These are phyloP conservation scores for Nasonia vitripennis DNA, from an alignment of 1,140 invertebrate genomes.

Conservation along the genomic window DNA sequence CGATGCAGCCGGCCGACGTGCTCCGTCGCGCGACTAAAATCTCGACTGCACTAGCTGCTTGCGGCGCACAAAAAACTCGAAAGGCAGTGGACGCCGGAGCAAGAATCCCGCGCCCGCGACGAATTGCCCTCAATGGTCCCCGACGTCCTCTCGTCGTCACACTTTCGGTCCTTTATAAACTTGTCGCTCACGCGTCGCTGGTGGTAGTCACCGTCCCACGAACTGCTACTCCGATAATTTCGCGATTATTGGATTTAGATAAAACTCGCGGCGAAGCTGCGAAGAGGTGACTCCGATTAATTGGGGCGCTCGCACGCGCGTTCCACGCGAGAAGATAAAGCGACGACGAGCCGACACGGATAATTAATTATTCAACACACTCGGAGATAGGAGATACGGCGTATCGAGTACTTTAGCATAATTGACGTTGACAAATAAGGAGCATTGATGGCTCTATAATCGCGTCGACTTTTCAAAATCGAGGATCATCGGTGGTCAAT, in stretches of 20 bases:
- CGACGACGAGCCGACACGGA: neutral
- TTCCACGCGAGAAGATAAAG: neutral
- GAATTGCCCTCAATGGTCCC: constrained; percentile 33
- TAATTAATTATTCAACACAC: constrained; percentile 39
- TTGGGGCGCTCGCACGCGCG: neutral
- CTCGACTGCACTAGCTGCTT: neutral
- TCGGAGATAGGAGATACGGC: constrained; percentile 1
- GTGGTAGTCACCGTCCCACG: no score
- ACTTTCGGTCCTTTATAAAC: constrained; percentile 52
- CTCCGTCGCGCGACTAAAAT: constrained; percentile 41
- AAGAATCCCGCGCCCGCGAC: constrained; percentile 20
- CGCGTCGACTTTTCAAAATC: neutral
- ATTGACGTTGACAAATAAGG: constrained; percentile 22
- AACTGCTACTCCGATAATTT: neutral
- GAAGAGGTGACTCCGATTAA: neutral
- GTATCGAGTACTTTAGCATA: constrained; percentile 42
- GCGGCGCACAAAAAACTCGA: neutral
- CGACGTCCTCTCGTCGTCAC: constrained; percentile 28
- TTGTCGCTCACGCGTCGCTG: constrained; percentile 40
- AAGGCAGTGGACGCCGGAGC: neutral
- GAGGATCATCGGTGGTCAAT: no score
- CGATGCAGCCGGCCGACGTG: neutral
- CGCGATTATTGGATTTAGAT: neutral
- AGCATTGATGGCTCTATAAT: constrained; percentile 22
- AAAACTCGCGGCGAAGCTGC: neutral